phyloP scores from a whole-genome alignment of 1,140 invertebrate genomes.

The Pseudomyrmex concolor region DNA sequence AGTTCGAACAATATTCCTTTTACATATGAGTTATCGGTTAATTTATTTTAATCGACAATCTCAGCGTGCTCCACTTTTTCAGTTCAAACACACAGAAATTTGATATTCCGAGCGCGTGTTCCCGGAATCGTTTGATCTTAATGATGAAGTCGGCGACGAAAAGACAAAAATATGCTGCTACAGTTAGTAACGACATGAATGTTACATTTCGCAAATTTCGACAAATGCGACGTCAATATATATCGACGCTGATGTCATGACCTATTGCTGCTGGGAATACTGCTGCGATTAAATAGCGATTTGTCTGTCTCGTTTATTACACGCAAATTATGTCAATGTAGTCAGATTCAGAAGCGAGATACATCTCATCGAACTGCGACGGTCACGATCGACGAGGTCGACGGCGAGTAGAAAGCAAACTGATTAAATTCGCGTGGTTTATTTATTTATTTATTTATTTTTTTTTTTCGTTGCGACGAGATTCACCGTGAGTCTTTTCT shows the following conservation, averaged over 20 bases:
- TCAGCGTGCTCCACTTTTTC: background rate
- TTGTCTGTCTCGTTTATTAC: background rate
- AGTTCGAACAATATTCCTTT: too few species aligned
- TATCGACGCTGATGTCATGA: conserved; percentile 32
- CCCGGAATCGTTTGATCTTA: background rate
- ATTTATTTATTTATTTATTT: background rate
- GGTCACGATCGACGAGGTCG: background rate
- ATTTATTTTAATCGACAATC: background rate
- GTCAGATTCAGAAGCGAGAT: background rate
- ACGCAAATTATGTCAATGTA: conserved; percentile 26
- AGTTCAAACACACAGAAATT: conserved; percentile 7
- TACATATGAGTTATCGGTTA: background rate
- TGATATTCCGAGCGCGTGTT: background rate
- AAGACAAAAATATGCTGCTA: conserved; percentile 1
- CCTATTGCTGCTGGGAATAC: conserved; percentile 8
- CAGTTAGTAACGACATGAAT: background rate
- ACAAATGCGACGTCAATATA: conserved; percentile 22
- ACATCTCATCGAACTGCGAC: background rate
- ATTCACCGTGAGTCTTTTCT: background rate
- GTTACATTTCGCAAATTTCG: conserved; percentile 7
- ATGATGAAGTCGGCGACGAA: conserved; percentile 43
- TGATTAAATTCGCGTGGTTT: conserved; percentile 1
- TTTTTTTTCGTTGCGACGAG: background rate
- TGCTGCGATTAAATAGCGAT: conserved; percentile 1
- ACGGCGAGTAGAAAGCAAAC: background rate